A percentile compares a stretch with the other conserved stretches of the same genome.
Conservation (phyloP, 2,113 vertebrate genomes). For the Gobio gobio region DNA sequence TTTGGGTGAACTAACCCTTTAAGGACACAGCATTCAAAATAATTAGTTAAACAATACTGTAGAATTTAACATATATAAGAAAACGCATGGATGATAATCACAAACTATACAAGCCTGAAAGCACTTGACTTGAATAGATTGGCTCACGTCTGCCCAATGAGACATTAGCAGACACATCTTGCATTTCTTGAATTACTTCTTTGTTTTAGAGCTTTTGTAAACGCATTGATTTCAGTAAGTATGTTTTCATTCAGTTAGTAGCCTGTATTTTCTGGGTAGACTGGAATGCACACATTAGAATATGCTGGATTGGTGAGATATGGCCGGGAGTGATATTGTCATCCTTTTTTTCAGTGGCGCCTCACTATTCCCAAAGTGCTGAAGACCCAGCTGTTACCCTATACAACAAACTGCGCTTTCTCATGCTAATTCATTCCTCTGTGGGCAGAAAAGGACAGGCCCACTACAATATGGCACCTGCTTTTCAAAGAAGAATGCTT, state of each 20-base stretch:
- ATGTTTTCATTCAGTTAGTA: constrained; percentile 9
- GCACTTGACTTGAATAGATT: not conserved
- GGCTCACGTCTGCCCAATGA: not conserved
- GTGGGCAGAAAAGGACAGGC: constrained; percentile 52
- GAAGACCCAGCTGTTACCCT: constrained; percentile 57
- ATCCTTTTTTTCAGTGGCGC: constrained; percentile 36
- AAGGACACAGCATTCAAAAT: not conserved
- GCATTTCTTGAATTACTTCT: not conserved
- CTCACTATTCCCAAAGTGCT: constrained; percentile 40
- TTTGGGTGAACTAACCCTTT: too few relatives aligned
- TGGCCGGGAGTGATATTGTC: constrained; percentile 1
- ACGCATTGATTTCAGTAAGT: not conserved
- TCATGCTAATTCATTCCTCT: constrained; percentile 71
- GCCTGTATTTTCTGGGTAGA: not conserved
- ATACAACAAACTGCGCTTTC: constrained; percentile 58
- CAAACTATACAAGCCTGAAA: not conserved
- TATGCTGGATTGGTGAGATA: constrained; percentile 29
- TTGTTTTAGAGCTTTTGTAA: not conserved
- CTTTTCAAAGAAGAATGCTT: constrained; percentile 37
- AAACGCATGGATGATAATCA: not conserved
- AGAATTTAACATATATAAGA: not conserved
- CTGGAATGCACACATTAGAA: constrained; percentile 24
- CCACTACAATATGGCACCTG: constrained; percentile 58
- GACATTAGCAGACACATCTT: constrained; percentile 14
- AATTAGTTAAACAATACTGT: not conserved